Percentiles rank a stretch among this genome's conserved stretches.
Evolutionary conservation across 2,888 invertebrate species (phyloP).

Genomic region (Eupithecia subfuscata): DNA sequence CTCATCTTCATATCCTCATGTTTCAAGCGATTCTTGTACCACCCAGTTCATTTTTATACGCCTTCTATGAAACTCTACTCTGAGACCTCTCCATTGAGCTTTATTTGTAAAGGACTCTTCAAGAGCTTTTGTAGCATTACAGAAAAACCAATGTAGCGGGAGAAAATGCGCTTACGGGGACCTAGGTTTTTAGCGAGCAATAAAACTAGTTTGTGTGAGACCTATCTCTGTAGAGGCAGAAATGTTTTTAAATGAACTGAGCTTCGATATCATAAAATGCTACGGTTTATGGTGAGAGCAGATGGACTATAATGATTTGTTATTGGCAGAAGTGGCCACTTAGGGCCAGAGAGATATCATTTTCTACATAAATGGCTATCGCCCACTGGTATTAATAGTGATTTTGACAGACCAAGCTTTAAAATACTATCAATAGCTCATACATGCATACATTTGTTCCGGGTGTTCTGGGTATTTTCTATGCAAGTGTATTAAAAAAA

Average conservation of each 20-base stretch:
- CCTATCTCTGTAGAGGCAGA: background rate
- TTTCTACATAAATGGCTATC: background rate
- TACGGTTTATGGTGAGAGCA: background rate
- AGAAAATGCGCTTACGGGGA: conserved; percentile 32
- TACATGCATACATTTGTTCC: too few relatives aligned
- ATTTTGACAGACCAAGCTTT: background rate
- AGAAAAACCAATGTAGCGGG: conserved; percentile 39
- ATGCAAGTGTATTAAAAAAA: too few relatives aligned
- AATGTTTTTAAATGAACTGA: background rate
- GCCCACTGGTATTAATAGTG: background rate
- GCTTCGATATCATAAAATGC: conserved; percentile 1
- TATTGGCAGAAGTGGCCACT: background rate
- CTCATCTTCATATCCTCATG: background rate
- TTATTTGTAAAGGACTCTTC: conserved; percentile 37
- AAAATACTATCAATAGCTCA: too few relatives aligned
- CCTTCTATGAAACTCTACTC: background rate
- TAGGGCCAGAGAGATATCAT: background rate
- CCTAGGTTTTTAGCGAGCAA: conserved; percentile 16
- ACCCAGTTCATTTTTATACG: background rate
- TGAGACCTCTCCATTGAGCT: conserved; percentile 26
- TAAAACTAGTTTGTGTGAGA: background rate
- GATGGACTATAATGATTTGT: background rate
- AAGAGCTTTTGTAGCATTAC: conserved; percentile 25
- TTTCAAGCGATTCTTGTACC: too few relatives aligned
- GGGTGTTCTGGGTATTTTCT: too few relatives aligned